Percentiles rank a stretch among this genome's conserved stretches.
Conservation (phyloP, 2,113 vertebrate genomes). For the Aix galericulata region DNA sequence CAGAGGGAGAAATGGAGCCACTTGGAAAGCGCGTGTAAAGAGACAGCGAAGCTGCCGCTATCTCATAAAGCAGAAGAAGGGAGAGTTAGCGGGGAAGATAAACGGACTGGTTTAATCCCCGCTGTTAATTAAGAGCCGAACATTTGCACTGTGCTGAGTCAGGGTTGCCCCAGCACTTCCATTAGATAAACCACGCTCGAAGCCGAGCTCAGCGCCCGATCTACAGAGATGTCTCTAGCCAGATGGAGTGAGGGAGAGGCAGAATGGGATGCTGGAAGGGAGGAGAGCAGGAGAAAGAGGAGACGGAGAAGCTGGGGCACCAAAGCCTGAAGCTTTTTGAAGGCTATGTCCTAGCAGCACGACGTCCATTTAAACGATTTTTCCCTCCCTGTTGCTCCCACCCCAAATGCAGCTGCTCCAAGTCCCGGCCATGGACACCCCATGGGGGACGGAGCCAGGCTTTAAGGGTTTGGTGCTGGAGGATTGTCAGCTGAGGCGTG, state of each 20-base stretch:
- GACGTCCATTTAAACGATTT: neutral
- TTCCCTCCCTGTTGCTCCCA: neutral
- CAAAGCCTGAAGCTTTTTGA: neutral
- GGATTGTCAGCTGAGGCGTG: neutral
- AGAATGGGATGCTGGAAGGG: neutral
- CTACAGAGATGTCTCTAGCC: rapidly evolving
- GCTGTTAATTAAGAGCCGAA: slow-evolving; percentile 42
- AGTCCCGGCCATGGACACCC: neutral
- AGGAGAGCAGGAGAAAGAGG: neutral
- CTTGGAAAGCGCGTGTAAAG: slow-evolving; percentile 48
- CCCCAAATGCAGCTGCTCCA: neutral
- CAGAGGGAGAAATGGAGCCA: slow-evolving; percentile 53
- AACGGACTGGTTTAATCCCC: slow-evolving; percentile 25
- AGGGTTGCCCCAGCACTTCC: neutral
- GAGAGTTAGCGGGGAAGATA: slow-evolving; percentile 56
- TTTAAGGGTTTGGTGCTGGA: neutral
- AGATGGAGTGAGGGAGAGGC: neutral
- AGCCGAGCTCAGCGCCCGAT: rapidly evolving
- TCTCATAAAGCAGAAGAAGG: slow-evolving; percentile 15
- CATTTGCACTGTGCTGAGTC: neutral
- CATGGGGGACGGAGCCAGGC: neutral
- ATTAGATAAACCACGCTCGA: neutral
- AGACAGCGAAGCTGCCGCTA: neutral
- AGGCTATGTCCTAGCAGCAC: neutral
- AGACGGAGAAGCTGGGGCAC: neutral